phyloP scores from a whole-genome alignment of 2,113 vertebrate genomes.

The Aleadryas rufinucha region DNA sequence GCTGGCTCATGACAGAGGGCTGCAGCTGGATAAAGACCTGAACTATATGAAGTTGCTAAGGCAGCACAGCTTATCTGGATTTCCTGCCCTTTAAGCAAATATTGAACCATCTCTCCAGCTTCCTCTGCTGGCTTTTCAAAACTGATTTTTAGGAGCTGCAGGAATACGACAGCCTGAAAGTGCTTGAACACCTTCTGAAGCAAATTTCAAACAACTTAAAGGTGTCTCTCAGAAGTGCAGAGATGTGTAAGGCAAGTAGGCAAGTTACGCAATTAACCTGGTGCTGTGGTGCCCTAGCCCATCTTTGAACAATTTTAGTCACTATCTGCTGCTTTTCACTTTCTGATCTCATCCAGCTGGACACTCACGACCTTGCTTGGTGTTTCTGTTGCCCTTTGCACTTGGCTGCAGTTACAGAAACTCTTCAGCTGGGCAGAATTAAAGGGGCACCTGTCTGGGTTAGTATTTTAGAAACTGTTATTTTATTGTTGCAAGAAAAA shows the following conservation, averaged over 20 bases:
- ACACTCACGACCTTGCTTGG: not conserved
- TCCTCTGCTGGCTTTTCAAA: not conserved
- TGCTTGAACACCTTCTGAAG: not conserved
- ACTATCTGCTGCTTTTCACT: not conserved
- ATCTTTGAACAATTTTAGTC: not conserved
- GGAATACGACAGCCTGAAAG: not conserved
- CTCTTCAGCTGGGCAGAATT: not conserved
- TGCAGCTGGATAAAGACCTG: not conserved
- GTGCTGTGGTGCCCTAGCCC: not conserved
- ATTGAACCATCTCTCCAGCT: not conserved
- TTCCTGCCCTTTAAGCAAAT: not conserved
- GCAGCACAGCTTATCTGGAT: not conserved
- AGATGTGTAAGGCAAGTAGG: not conserved
- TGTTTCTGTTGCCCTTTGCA: not conserved
- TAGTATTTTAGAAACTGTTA: not conserved
- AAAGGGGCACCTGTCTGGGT: not conserved
- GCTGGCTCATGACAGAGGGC: not conserved
- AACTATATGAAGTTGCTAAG: not conserved
- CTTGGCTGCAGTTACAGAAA: not conserved
- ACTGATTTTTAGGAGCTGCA: not conserved
- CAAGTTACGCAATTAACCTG: not conserved
- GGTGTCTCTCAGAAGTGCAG: not conserved
- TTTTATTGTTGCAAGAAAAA: not conserved
- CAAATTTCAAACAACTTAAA: not conserved
- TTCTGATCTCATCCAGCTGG: not conserved